These are phyloP conservation scores for Drosophila quinaria DNA, from an alignment of 2,888 invertebrate species.

Conservation along the genomic window DNA sequence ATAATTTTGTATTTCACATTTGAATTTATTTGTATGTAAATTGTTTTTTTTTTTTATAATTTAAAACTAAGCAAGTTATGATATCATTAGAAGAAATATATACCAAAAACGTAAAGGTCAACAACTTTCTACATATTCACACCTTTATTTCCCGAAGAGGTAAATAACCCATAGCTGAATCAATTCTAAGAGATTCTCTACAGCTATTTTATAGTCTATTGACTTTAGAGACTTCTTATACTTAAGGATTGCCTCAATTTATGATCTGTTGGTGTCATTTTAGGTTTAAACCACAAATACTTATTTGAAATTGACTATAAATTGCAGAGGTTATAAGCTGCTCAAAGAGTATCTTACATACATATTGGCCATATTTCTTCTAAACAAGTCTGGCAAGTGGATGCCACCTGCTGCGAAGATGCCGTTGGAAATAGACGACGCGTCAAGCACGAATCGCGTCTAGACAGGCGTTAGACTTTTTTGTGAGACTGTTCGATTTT, in stretches of 20 bases:
- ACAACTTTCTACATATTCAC: no score
- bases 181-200: not conserved
- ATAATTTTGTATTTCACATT: not conserved
- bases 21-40: no score
- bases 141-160: not conserved
- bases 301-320: slow-evolving; percentile 17
- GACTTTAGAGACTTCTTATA: not conserved
- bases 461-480: slow-evolving; percentile 66
- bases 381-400: slow-evolving; percentile 21
- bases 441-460: slow-evolving; percentile 42
- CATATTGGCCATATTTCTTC: slow-evolving; percentile 53
- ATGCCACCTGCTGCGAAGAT: slow-evolving; percentile 63
- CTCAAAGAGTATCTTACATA: not conserved
- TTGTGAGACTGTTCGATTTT: slow-evolving; percentile 55
- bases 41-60: not conserved
- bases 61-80: not conserved
- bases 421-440: slow-evolving; percentile 32
- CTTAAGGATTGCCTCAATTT: slow-evolving; percentile 5
- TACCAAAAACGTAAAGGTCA: no score
- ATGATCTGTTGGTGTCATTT: slow-evolving; percentile 5
- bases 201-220: slow-evolving; percentile 5
- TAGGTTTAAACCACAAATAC: slow-evolving; percentile 3
- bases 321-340: slow-evolving; percentile 9
- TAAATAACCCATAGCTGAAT: not conserved
- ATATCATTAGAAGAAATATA: no score